Conservation (phyloP, 2,888 invertebrate species). For the Drosophila incognita region DNA sequence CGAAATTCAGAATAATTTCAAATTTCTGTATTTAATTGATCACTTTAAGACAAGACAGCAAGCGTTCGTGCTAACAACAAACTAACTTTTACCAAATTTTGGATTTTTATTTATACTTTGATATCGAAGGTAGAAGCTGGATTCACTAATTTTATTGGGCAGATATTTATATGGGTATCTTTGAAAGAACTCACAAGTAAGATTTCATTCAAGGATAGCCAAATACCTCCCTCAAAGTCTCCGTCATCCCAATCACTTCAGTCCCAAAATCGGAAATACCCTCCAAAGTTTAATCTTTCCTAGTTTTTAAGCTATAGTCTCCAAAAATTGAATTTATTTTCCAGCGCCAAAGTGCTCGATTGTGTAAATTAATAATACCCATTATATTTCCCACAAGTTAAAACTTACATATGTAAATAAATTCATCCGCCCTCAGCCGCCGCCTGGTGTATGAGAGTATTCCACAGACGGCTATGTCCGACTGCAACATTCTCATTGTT, state of each 20-base stretch:
- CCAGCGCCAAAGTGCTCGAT: not conserved
- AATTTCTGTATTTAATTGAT: conserved; percentile 2
- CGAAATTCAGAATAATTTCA: not conserved
- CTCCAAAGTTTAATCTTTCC: not conserved
- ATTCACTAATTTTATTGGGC: not conserved
- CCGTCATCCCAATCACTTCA: not conserved
- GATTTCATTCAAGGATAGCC: not conserved
- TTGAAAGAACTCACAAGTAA: not conserved
- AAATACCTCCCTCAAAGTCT: not conserved
- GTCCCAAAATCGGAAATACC: not conserved
- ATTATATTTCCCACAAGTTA: not conserved
- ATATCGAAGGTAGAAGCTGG: not conserved
- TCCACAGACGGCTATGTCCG: not conserved
- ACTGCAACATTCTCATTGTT: not conserved
- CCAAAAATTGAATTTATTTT: not conserved
- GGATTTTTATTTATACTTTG: not conserved
- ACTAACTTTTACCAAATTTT: conserved; percentile 12
- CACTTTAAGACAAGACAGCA: conserved; percentile 1
- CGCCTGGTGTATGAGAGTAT: not conserved
- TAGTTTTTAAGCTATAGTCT: not conserved
- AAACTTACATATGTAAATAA: not conserved
- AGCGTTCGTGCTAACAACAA: conserved; percentile 4
- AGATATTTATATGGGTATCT: not conserved
- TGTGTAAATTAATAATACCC: not conserved
- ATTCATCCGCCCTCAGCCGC: not conserved